Base-by-base conservation (phyloP, 2,797 vertebrate genomes). In the Bradypodion pumilum region DNA sequence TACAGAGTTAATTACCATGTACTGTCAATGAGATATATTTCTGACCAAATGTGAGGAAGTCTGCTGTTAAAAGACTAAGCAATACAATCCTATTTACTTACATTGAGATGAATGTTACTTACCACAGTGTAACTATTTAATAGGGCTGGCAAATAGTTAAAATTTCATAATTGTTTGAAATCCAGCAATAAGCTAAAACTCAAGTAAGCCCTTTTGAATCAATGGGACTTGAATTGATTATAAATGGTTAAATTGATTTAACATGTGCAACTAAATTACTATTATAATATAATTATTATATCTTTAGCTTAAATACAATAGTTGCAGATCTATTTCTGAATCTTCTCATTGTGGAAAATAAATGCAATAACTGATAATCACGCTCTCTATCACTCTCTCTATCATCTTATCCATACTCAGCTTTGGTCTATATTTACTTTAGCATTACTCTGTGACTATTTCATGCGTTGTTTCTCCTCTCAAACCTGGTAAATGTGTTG, bases 281-380 rank as follows among this genome's bases (percentile, higher is more conserved):
- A 44, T 1, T 2, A 52, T 0, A 70, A 15, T 74, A 42, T 0
- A 60, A 4, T 40, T 63, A 5, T 12, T 0, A 0, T n/a, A n/a
- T n/a, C n/a, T n/a, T 49, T 35, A 73, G 66, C 83, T 73, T n/a
- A 70, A 49, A 73, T 37, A 42, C 9, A 75, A 70, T 35, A 56
- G 27, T 6, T 42, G 0, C 25, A 59, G 21, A 60, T 46, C 75
- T 1, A 42, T 72, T 52, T 65, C 6, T 29, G 59, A 21, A 63
- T 68, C 10, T 76, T 37, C 56, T 25, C 19, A 37, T 32, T 72
- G 69, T 23, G 69, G 23, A 52, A 56, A 56, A 56, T 56, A 56
- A 4, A 19, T 56, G 52, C 52, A 56, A 15, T 21, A 56, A 19
- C 52, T 56, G 21, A 19, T 15, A 16, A 56, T 56, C 52, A 49